Evolutionary conservation across 2,113 vertebrate species (phyloP), one percentile per base, ranked within the genome.

Genomic region (Brachyhypopomus gauderio): DNA sequence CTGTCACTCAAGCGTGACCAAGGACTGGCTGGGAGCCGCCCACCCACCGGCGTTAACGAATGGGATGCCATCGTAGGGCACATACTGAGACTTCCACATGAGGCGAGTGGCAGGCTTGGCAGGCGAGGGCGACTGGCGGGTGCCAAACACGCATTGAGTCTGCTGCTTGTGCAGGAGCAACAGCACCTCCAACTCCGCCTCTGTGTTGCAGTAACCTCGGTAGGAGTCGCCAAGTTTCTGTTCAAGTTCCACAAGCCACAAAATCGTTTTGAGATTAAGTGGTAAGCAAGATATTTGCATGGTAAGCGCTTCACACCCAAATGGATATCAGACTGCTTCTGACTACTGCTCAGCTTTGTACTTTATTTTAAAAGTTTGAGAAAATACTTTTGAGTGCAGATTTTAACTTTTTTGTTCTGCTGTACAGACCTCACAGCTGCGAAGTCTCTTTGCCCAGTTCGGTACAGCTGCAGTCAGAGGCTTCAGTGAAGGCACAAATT

Each of bases 51-150:
- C 93, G 88, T 95, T 96, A 84, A 96, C 92, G 90, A 96, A 96
- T 36, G 94, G 94, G 77, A 95, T 94, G 88, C 94, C 95, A 84
- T 95, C 95, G 85, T 96, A 95, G 22, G 94, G 94, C 77, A 95
- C 95, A 87, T 96, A 96, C 85, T 95, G 95, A 25, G 95, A 96
- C 88, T 95, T 95, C 95, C 95, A 96, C 95, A 95, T 95, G 82
- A 95, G 89, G 9, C 94, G 91, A 58, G 93, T 93, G 89, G 95
- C 94, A 0, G 94, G 92, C 86, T 95, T 95, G 86, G 94, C 93
- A 59, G 93, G 93, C 80, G 93, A 96, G 36, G 95, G 95, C 83
- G 95, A 96, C 85, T 95, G 95, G 70, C 94, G 93, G 0, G 94
- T 95, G 1, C 95, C 95, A 92, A 95, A 95, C 60, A 95, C 93